phyloP scores from a whole-genome alignment of 1,140 invertebrate species.

The Dreissena polymorpha region DNA sequence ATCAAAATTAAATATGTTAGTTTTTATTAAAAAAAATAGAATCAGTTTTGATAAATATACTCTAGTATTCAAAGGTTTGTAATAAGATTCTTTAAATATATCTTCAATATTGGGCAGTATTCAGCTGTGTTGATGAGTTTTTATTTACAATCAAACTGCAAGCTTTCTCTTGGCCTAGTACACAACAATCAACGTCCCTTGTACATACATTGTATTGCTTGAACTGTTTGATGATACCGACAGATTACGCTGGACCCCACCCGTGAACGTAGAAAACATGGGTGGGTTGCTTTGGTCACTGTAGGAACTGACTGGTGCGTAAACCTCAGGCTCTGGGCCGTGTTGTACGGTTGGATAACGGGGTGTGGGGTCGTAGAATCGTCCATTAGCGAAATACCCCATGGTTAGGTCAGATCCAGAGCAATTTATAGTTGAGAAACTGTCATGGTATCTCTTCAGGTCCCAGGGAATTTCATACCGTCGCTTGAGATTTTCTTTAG shows the following conservation, averaged over 20 bases:
- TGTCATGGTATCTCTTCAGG: conserved; percentile 39
- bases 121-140: too few relatives aligned
- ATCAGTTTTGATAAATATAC: too few relatives aligned
- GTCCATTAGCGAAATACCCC: conserved; percentile 73
- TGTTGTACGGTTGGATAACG: conserved; percentile 26
- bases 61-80: too few relatives aligned
- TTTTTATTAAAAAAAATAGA: too few relatives aligned
- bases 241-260: conserved; percentile 59
- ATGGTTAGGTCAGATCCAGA: conserved; percentile 54
- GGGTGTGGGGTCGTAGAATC: conserved; percentile 72
- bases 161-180: too few relatives aligned
- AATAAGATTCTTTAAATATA: too few relatives aligned
- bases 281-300: conserved; percentile 71
- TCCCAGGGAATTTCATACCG: conserved; percentile 51
- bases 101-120: too few relatives aligned
- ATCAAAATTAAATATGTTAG: too few relatives aligned
- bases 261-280: conserved; percentile 72
- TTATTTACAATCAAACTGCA: too few relatives aligned
- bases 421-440: conserved; percentile 46
- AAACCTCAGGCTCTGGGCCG: conserved; percentile 64
- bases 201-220: conserved; percentile 53
- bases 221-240: conserved; percentile 57
- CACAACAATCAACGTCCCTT: too few relatives aligned
- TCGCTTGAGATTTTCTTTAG: conserved; percentile 44
- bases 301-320: conserved; percentile 75